Evolutionary conservation across 2,888 invertebrate genomes (phyloP), one percentile per base, ranked within the genome.

Genomic region (Hirtodrosophila duncani): DNA sequence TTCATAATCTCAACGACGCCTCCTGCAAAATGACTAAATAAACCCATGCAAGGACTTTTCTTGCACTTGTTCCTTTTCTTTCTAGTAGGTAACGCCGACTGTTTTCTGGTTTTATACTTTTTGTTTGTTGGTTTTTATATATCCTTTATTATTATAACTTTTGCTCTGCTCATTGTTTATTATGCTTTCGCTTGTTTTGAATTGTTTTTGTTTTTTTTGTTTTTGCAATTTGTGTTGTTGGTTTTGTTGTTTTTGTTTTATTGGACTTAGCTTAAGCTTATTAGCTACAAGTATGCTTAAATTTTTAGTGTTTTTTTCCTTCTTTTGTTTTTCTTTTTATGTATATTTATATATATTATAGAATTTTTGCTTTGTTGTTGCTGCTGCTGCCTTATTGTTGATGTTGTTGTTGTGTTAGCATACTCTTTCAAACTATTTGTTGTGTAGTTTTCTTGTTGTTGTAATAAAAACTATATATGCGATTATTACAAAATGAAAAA

Each of bases 401-500:
- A 26, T 31, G 2, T 20, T 23, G 26, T 46, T 23, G 33, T 31
- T 44, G 31, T 31, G 10, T 3, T 27, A 68, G 71, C 72, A 53
- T 52, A 63, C 41, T 50, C 33, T 57, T 60, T 50, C 29, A 14
- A 8, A 21, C 11, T 41, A 45, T 41, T 36, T 49, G 38, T 48
- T 48, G 46, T 31, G 43, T 44, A 30, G 48, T 38, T 41, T 18
- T 29, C 39, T 52, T 53, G 16, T 41, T 60, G 55, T 64, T 68
- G 74, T 68, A 74, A 74, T 74, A 74, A 81, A 72, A 74, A 81
- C 66, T 58, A n/a, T 81, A 77, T 78, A 81, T 63, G 78, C 78
- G 79, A 74, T 72, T 74, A 81, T 81, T 74, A 74, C 72, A 74
- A 74, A 74, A 81, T 74, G 81, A 74, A 74, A 72, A 72, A 52